Percentiles rank a stretch among this genome's conserved stretches.
phyloP scores from a whole-genome alignment of 2,113 vertebrate genomes.

The Chaetura pelagica region DNA sequence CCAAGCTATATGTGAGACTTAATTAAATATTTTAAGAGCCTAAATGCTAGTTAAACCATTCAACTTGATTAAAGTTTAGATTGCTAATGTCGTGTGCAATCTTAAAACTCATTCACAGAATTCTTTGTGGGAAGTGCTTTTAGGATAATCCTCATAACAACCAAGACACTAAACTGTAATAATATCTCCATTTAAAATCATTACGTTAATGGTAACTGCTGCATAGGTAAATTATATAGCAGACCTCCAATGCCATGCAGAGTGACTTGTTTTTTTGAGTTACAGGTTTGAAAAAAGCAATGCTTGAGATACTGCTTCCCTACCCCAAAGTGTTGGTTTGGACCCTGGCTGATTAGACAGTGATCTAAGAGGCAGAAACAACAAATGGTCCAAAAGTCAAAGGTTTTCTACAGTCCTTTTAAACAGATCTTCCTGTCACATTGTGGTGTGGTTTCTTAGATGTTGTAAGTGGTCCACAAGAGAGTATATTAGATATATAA shows the following conservation, averaged over 20 bases:
- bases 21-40: not conserved
- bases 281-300: not conserved
- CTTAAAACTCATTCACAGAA: not conserved
- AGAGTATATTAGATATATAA: not conserved
- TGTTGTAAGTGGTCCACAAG: not conserved
- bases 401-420: not conserved
- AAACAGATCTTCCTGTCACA: not conserved
- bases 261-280: not conserved
- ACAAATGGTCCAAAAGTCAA: not conserved
- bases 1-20: not conserved
- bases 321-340: not conserved
- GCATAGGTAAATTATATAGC: not conserved
- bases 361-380: not conserved
- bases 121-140: not conserved
- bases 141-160: not conserved
- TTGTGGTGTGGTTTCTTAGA: not conserved
- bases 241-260: not conserved
- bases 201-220: not conserved
- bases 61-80: not conserved
- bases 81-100: not conserved
- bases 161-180: not conserved
- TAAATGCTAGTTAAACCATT: not conserved
- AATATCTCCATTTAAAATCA: not conserved
- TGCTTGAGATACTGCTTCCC: not conserved
- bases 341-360: not conserved